Conservation (phyloP, 2,113 vertebrate genomes). For the Hemiprocne comata region DNA sequence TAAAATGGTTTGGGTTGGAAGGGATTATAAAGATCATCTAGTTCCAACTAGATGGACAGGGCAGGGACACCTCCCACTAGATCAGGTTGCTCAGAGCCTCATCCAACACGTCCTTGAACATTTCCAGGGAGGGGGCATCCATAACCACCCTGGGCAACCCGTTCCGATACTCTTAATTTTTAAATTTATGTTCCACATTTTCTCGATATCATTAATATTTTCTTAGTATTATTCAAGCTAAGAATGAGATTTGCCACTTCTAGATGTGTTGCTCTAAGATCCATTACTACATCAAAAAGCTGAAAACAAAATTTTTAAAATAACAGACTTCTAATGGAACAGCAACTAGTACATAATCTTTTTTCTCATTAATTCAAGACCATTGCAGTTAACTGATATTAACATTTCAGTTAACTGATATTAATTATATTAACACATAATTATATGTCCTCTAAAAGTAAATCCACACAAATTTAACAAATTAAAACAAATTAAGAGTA, state of each 20-base stretch:
- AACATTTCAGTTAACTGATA: background rate
- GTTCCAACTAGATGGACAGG: no score
- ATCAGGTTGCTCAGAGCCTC: no score
- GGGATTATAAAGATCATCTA: no score
- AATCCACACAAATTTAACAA: background rate
- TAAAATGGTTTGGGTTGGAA: no score
- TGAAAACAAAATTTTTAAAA: background rate
- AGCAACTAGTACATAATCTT: background rate
- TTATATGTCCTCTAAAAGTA: background rate
- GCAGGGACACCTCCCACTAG: no score
- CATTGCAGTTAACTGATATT: background rate
- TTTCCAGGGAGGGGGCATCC: no score
- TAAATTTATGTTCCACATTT: background rate
- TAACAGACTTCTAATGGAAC: background rate
- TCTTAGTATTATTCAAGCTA: background rate
- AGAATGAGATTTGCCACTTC: background rate
- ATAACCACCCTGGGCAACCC: no score
- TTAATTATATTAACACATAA: background rate
- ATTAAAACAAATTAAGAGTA: background rate
- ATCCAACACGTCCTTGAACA: no score
- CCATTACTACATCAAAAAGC: background rate
- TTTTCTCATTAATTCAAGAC: background rate
- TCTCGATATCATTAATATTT: background rate
- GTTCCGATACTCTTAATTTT: background rate
- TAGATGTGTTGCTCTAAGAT: accelerated